Conservation (phyloP, 2,113 vertebrate species). For the Neofelis nebulosa region DNA sequence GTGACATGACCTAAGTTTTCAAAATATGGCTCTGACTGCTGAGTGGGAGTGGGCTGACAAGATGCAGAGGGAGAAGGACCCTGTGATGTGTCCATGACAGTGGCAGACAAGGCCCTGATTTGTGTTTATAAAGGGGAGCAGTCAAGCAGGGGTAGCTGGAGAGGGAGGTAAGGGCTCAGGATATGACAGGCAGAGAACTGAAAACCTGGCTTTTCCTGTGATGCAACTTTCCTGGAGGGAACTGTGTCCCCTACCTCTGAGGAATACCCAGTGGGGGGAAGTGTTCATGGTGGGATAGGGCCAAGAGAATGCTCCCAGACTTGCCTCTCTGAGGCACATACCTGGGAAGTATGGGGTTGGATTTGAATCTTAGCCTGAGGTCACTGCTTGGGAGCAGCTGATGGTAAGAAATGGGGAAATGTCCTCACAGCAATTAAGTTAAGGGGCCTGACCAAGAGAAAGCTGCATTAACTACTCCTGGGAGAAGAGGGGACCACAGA, state of each 20-base stretch:
- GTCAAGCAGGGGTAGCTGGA: rapidly evolving
- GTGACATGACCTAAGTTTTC: neutral
- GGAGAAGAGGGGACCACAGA: neutral
- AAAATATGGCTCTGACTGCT: neutral
- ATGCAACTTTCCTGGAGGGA: neutral
- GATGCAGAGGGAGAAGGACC: neutral
- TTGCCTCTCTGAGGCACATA: neutral
- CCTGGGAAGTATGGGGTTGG: neutral
- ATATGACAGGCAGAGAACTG: no score
- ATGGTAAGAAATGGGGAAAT: neutral
- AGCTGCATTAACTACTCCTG: neutral
- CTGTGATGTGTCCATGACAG: neutral
- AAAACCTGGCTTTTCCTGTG: neutral
- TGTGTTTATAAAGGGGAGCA: neutral
- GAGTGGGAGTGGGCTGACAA: neutral
- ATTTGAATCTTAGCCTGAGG: neutral
- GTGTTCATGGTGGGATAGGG: neutral
- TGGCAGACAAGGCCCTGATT: neutral
- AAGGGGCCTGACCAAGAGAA: neutral
- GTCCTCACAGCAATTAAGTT: neutral
- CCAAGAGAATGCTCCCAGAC: neutral
- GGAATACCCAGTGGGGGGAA: neutral
- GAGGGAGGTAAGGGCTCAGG: neutral
- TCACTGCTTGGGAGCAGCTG: neutral
- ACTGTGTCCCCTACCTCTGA: no score